phyloP scores from a whole-genome alignment of 2,113 vertebrate species.

The Ia io region DNA sequence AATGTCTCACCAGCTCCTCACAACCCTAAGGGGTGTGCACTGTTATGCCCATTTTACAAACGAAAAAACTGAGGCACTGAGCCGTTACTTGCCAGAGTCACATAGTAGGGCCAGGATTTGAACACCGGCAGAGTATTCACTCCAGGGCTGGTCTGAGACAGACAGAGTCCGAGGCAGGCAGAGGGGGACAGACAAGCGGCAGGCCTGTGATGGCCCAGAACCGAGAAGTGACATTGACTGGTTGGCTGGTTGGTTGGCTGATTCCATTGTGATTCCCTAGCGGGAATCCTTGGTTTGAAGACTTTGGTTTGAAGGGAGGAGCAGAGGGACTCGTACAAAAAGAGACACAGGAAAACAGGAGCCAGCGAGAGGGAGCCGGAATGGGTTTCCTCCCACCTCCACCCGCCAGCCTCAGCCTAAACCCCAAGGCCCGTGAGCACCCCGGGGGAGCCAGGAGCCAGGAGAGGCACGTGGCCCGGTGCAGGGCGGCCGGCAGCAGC shows the following conservation, averaged over 20 bases:
- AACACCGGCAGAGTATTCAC: neutral
- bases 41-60: neutral
- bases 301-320: neutral
- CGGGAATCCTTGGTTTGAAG: neutral
- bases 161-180: neutral
- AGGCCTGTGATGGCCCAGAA: accelerated
- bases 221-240: neutral
- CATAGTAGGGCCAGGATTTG: neutral
- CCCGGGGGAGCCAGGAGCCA: neutral
- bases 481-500: neutral
- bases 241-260: neutral
- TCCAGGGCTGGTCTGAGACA: neutral
- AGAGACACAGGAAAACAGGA: neutral
- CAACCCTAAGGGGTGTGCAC: too few species aligned
- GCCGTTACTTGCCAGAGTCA: neutral
- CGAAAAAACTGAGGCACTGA: neutral
- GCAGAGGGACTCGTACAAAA: neutral
- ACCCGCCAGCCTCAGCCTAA: neutral
- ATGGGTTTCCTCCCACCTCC: neutral
- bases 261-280: neutral
- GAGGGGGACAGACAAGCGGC: neutral
- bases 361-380: neutral
- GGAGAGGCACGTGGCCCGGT: accelerated
- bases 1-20: neutral
- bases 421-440: neutral